Evolutionary conservation across 2,888 invertebrate species (phyloP), one percentile per base, ranked within the genome.

Genomic region (Sphinx pinastri): DNA sequence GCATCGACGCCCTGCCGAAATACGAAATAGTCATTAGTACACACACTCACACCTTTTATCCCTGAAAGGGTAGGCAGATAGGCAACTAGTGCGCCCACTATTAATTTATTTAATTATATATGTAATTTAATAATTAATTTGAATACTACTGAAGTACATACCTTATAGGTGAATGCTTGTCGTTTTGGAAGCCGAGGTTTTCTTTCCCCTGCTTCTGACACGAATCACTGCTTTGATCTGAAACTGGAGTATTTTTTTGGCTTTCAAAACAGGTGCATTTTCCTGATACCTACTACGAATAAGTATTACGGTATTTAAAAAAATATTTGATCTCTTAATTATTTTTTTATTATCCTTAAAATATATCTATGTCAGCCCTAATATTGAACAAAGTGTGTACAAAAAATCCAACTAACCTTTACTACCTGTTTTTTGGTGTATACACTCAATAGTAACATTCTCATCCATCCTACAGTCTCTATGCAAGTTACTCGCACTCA

Each of bases 181-280:
- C 96, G 74, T 96, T 96, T 83, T 97, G 97, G 81, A 97, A 97
- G 0, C 95, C 97, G 0, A 95, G 93, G 77, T 97, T 97, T 81
- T 97, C 97, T 31, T 97, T 96, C 0, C 97, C 97, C 80, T 95
- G 96, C 71, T 96, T 90, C 74, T 79, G 87, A 79, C 94, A 94
- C 31, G 91, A 94, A 69, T 90, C 95, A 45, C 81, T 92, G 83
- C 85, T 94, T 78, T 91, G 90, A 76, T 94, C 94, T 81, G 92
- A 93, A 86, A 93, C 92, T 92, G 71, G 58, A 77, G 73, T 66
- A 63, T 88, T 72, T 76, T 85, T 86, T 38, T 16, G 7, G 0
- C 4, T 16, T 57, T 16, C 3, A 38, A 7, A 38, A 38, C 4
- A 5, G 38, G 38, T 38, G 25, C 25, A n/a, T 25, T 25, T 2